Conservation (phyloP, 2,113 vertebrate genomes). For the Myrmecophaga tridactyla region DNA sequence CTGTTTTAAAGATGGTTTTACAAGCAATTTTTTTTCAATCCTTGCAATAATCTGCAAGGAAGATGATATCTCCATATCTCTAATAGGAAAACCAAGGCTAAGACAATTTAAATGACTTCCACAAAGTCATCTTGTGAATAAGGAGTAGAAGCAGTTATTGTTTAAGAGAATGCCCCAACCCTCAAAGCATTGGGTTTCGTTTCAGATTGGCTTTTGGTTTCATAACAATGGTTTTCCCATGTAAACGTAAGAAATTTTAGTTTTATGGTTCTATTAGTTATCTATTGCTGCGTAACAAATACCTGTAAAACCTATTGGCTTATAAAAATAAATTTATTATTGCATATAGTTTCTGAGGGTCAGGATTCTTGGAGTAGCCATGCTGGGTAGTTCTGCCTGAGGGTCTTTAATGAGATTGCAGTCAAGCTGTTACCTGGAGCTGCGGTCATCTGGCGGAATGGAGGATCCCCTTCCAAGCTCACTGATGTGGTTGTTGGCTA, state of each 20-base stretch:
- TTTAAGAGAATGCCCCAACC: background rate
- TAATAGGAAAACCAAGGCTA: background rate
- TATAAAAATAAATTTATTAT: constrained; percentile 6
- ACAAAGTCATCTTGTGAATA: background rate
- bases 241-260: background rate
- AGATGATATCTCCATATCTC: background rate
- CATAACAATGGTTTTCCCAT: background rate
- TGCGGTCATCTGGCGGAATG: background rate
- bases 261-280: constrained; percentile 38
- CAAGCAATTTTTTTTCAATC: background rate
- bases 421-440: background rate
- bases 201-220: constrained; percentile 47
- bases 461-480: background rate
- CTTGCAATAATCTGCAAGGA: background rate
- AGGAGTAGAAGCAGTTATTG: background rate
- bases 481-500: background rate
- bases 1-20: constrained; percentile 17
- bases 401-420: background rate
- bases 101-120: background rate
- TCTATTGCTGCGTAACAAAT: background rate
- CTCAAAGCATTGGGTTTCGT: constrained; percentile 1
- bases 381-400: background rate
- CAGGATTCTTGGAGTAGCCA: background rate
- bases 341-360: background rate
- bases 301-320: background rate